phyloP scores from a whole-genome alignment of 2,888 invertebrate genomes.

The Peribatodes rhomboidaria region DNA sequence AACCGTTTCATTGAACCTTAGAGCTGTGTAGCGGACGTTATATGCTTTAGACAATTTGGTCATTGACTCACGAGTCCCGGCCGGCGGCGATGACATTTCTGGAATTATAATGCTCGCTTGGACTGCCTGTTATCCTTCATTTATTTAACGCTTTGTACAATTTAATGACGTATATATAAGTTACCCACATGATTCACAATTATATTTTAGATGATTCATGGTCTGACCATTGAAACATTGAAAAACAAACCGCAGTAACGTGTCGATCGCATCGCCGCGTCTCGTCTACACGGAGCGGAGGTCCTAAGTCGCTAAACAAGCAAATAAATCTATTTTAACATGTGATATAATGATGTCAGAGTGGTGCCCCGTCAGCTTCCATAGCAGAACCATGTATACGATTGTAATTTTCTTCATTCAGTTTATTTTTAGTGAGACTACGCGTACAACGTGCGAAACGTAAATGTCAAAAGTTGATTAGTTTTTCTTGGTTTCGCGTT shows the following conservation, averaged over 20 bases:
- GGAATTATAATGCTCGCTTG: constrained; percentile 68
- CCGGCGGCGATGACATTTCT: constrained; percentile 55
- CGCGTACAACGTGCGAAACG: constrained; percentile 81
- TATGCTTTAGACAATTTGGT: constrained; percentile 61
- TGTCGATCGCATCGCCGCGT: constrained; percentile 67
- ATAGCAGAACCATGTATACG: constrained; percentile 80
- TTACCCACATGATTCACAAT: constrained; percentile 74
- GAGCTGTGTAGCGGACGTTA: constrained; percentile 55
- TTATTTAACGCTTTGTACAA: constrained; percentile 53
- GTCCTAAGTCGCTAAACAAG: constrained; percentile 75
- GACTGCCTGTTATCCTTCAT: constrained; percentile 58
- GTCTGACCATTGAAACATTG: constrained; percentile 74
- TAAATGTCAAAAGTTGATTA: constrained; percentile 81
- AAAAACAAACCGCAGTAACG: constrained; percentile 74
- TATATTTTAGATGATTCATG: constrained; percentile 79
- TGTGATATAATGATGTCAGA: constrained; percentile 84
- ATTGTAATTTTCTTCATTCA: constrained; percentile 82
- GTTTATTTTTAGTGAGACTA: constrained; percentile 81
- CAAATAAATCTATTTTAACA: constrained; percentile 80
- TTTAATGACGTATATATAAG: constrained; percentile 61
- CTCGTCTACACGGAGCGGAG: constrained; percentile 61
- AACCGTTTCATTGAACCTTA: constrained; percentile 47
- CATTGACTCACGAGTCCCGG: constrained; percentile 60
- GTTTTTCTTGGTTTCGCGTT: constrained; percentile 56
- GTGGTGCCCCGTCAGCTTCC: constrained; percentile 76